These are phyloP conservation scores for Calcarius lapponicus DNA, from an alignment of 2,797 vertebrate genomes.

Conservation along the genomic window DNA sequence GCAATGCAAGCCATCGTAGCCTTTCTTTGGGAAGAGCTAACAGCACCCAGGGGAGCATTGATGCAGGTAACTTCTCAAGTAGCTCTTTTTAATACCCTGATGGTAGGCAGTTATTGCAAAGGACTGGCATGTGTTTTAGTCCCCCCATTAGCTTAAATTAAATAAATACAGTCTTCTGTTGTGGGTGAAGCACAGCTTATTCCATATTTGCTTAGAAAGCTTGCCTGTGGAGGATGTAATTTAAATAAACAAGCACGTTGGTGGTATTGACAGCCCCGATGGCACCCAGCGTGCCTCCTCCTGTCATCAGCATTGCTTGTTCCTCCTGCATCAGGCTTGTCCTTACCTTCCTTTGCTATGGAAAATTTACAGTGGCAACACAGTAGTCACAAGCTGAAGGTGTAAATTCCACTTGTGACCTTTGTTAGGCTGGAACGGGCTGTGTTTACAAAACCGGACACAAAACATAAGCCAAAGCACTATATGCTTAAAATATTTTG, in stretches of 20 bases:
- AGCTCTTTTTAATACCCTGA: neutral
- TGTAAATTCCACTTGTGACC: conserved; percentile 35
- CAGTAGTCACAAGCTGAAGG: neutral
- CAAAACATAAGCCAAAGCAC: conserved; percentile 1
- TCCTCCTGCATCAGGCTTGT: neutral
- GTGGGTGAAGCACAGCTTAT: neutral
- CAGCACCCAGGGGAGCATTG: conserved; percentile 97
- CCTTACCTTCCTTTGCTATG: neutral
- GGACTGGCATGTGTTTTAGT: neutral
- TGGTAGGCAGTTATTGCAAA: neutral
- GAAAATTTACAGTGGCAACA: conserved; percentile 7
- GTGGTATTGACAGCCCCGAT: neutral
- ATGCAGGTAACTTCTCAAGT: conserved; percentile 82
- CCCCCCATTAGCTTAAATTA: neutral
- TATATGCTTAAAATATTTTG: neutral
- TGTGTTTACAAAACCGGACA: neutral
- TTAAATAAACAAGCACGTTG: neutral
- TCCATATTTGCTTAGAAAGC: neutral
- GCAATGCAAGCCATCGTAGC: conserved; percentile 95
- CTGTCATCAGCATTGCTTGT: neutral
- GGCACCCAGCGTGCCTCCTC: neutral
- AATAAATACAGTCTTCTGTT: neutral
- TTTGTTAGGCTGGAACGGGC: neutral
- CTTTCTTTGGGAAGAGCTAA: conserved; percentile 91
- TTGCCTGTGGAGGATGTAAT: neutral